Evolutionary conservation across 2,113 vertebrate species (phyloP), one percentile per base, ranked within the genome.

Genomic region (Xiphophorus maculatus): DNA sequence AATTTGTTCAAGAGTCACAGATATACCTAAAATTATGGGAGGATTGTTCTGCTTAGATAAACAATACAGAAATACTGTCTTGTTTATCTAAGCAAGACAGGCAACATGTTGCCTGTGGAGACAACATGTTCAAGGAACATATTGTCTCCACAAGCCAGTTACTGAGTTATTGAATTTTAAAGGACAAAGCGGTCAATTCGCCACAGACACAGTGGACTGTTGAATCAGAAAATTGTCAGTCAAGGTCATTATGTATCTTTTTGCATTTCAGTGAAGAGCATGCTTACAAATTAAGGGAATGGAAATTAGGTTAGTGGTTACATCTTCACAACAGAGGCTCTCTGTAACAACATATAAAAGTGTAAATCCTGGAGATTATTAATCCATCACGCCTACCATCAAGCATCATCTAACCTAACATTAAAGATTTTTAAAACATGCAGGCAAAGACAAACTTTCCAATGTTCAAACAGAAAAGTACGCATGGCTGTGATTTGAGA

Each of bases 171-270:
- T 85, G 73, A 79, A 83, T 83, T 89, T 73, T 69, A 63, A 65
- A 83, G 73, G 73, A 58, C 71, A 70, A 74, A 71, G 74, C 74
- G 77, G 86, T 81, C 66, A 13, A 69, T 68, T 77, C 65, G 70
- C 66, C 48, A 71, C 1, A 44, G 77, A 81, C 91, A 82, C 76
- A 75, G 61, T 27, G 6, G 61, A 27, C 79, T 81, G 86, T 90
- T 85, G 80, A 92, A 90, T 90, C 62, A 73, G 63, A 42, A 82
- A 77, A 78, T 85, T 81, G 76, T 80, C 66, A 85, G 78, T 86
- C 76, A 87, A 90, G 85, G 88, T 87, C 62, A 69, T 29, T 77
- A 73, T 78, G 40, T 66, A 44, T n/a, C 79, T 76, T 70, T 74
- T 32, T 22, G 60, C 77, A 74, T 72, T 73, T 71, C 27, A 64